Conservation (phyloP, 2,113 vertebrate species). For the Datnioides undecimradiatus region DNA sequence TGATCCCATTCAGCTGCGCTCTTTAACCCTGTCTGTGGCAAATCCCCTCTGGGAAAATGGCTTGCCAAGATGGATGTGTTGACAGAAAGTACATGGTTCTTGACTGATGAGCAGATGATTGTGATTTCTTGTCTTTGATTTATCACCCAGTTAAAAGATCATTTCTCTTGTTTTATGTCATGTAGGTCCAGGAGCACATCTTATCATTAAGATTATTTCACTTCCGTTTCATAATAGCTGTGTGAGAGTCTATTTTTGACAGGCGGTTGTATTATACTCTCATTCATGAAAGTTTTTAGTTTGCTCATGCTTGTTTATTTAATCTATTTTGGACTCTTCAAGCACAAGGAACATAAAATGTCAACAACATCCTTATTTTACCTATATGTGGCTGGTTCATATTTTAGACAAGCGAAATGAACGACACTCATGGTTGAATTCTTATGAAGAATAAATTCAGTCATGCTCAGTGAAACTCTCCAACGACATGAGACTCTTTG, state of each 20-base stretch:
- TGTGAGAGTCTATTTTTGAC: not conserved
- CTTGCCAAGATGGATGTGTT: not conserved
- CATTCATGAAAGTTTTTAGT: not conserved
- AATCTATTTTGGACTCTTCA: conserved; percentile 1
- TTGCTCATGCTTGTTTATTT: not conserved
- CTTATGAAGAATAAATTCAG: not conserved
- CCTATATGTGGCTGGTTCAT: no score
- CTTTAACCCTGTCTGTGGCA: conserved; percentile 1
- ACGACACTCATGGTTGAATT: not conserved
- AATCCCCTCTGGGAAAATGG: not conserved
- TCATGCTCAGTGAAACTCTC: not conserved
- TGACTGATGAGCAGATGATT: not conserved
- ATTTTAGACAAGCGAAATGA: not conserved
- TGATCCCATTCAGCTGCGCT: not conserved
- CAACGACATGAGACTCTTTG: not conserved
- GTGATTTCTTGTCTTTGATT: not conserved
- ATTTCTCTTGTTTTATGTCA: not conserved
- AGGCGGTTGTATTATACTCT: not conserved
- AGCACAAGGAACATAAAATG: not conserved
- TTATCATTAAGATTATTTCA: not conserved
- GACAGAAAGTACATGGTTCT: not conserved
- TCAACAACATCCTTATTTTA: not conserved
- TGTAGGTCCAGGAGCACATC: not conserved
- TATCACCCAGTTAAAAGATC: not conserved
- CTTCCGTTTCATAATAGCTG: not conserved